These are phyloP conservation scores for Sibirionetta formosa DNA, from an alignment of 2,797 vertebrate genomes.

Conservation along the genomic window DNA sequence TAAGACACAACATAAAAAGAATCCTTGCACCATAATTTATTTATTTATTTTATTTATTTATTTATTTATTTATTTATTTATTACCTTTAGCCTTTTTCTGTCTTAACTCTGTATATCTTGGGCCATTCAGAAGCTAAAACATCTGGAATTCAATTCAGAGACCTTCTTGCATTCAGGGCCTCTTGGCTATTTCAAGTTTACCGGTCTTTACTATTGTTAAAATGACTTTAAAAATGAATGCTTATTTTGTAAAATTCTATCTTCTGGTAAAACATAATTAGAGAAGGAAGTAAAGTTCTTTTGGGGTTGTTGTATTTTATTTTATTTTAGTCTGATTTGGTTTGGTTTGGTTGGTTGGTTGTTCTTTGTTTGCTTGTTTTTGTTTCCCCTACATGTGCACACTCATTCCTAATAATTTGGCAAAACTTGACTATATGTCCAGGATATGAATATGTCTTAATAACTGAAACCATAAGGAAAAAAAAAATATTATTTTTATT, in stretches of 20 bases:
- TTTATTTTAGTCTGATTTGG: no score
- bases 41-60: accelerated
- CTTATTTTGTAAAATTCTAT: background rate
- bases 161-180: background rate
- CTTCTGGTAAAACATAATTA: background rate
- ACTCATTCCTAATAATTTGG: background rate
- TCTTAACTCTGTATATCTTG: background rate
- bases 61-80: background rate
- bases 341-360: background rate
- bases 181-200: background rate
- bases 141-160: background rate
- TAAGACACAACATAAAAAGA: background rate
- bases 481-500: slow-evolving; percentile 17
- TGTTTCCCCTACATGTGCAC: background rate
- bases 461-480: background rate
- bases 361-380: background rate
- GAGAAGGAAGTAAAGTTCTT: background rate
- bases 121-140: background rate
- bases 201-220: background rate
- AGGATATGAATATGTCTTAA: background rate
- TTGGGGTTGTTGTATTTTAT: no score
- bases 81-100: background rate
- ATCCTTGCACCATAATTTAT: background rate
- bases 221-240: background rate
- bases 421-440: background rate